Base-by-base conservation (phyloP, 2,888 invertebrate species). In the Micropterix aruncella region DNA sequence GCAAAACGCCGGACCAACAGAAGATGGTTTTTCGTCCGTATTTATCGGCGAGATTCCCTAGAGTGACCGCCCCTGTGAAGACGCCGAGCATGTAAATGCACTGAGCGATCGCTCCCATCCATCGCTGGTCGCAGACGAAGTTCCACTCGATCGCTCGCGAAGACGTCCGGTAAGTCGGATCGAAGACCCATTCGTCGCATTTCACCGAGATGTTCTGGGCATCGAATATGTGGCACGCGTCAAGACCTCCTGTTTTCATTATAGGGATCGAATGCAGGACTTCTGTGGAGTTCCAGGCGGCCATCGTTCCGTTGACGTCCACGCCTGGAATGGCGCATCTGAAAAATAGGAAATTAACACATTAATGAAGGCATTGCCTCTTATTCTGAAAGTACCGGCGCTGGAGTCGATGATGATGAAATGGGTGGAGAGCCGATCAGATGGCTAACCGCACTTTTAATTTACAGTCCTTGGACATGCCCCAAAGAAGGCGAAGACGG, bases 31-130 rank as follows among this genome's bases (percentile, higher is more conserved):
- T 89, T 19, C 89, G 73, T 18, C 89, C 89, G 48, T 83, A 75
- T 62, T 77, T 83, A 56, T 90, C 90, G 2, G 89, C 88, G 54
- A 88, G 61, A 44, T 80, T 77, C 9, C 90, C 90, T 17, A 89
- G 68, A 1, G 77, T 73, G 1, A 89, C 77, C 0, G 89, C 87
- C 0, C 89, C 90, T 1, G 77, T 67, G 51, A 90, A 80, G 3
- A 87, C 87, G 4, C 90, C 90, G 55, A 88, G 74, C 90, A 91
- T 90, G 59, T 82, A 85, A 2, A 74, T 63, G 0, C 83, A 80
- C 57, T 90, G 89, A 0, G 86, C 81, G 1, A 82, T 61, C 1
- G 90, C 82, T 2, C 85, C 84, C 80, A 85, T 82, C 88, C 89
- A 90, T 39, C 86, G 73, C 37, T 72, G 68, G 49, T 77, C 75